phyloP scores from a whole-genome alignment of 1,140 invertebrate genomes.

The Drosophila biarmipes region DNA sequence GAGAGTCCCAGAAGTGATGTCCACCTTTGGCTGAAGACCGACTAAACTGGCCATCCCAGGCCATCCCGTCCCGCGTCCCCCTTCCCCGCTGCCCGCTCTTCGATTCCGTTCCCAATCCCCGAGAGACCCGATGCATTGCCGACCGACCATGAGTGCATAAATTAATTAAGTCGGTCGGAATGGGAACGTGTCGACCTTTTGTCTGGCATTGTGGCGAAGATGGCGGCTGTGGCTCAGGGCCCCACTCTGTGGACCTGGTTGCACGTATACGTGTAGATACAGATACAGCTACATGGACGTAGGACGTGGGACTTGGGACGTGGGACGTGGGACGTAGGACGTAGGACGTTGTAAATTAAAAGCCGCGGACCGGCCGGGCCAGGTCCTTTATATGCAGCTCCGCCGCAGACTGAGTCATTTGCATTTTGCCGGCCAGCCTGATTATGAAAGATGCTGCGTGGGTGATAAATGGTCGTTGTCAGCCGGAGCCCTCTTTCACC shows the following conservation, averaged over 20 bases:
- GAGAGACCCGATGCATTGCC: constrained; percentile 58
- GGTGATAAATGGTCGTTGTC: constrained; percentile 83
- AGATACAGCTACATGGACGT: constrained; percentile 19
- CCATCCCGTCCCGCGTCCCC: neutral
- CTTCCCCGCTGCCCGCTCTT: no score
- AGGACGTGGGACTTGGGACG: constrained; percentile 18
- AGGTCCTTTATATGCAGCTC: constrained; percentile 71
- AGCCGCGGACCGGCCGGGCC: constrained; percentile 51
- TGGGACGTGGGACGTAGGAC: constrained; percentile 42
- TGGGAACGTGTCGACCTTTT: constrained; percentile 84
- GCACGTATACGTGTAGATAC: constrained; percentile 18
- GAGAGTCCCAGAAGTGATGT: constrained; percentile 61
- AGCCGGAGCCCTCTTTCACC: constrained; percentile 22
- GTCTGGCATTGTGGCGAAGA: constrained; percentile 76
- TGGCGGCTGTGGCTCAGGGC: constrained; percentile 56
- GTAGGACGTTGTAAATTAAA: constrained; percentile 80
- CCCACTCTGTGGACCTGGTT: constrained; percentile 16
- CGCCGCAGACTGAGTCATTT: constrained; percentile 74
- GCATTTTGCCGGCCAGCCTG: constrained; percentile 77
- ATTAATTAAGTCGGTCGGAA: constrained; percentile 84
- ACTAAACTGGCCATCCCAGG: constrained; percentile 51
- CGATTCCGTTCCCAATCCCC: neutral
- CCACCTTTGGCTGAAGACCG: constrained; percentile 60
- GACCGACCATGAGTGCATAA: constrained; percentile 80
- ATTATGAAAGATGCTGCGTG: constrained; percentile 85